These are phyloP conservation scores for Xiphophorus birchmanni DNA, from an alignment of 2,797 vertebrate genomes.

Conservation along the genomic window DNA sequence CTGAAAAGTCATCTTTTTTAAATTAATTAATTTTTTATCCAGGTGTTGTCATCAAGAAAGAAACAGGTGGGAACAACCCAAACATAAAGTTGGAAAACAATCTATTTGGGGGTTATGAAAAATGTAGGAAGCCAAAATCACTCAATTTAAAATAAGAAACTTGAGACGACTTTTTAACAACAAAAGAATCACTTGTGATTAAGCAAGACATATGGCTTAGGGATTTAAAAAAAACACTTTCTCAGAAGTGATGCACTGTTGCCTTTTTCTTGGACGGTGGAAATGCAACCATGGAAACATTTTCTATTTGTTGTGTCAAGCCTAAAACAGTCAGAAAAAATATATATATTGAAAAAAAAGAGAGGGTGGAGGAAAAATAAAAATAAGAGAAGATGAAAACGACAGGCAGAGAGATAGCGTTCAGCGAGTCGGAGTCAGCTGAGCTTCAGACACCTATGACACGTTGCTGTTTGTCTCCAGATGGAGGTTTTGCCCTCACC, in stretches of 20 bases:
- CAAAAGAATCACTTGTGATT: conserved; percentile 20
- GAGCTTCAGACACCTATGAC: conserved; percentile 33
- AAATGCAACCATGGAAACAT: conserved; percentile 53
- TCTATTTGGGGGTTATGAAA: background rate
- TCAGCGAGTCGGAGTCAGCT: conserved; percentile 17
- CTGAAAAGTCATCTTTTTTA: conserved; percentile 37
- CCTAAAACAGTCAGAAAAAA: conserved; percentile 41
- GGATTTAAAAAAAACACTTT: conserved; percentile 31
- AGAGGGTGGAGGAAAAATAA: conserved; percentile 7
- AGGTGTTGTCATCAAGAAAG: conserved; percentile 56
- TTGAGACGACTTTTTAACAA: background rate
- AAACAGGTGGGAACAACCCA: conserved; percentile 31
- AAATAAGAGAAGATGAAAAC: conserved; percentile 16
- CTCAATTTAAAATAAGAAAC: background rate
- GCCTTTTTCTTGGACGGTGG: conserved; percentile 38
- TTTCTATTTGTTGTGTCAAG: conserved; percentile 59
- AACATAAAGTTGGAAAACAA: background rate
- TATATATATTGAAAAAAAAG: background rate
- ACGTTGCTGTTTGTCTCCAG: conserved; percentile 10
- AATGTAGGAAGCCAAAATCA: background rate
- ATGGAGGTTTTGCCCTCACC: background rate
- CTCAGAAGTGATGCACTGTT: conserved; percentile 54
- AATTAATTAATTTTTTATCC: conserved; percentile 1
- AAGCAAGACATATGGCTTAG: conserved; percentile 39
- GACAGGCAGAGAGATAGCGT: conserved; percentile 2